Base-by-base conservation (phyloP, 2,113 vertebrate genomes). In the Emberiza fucata region DNA sequence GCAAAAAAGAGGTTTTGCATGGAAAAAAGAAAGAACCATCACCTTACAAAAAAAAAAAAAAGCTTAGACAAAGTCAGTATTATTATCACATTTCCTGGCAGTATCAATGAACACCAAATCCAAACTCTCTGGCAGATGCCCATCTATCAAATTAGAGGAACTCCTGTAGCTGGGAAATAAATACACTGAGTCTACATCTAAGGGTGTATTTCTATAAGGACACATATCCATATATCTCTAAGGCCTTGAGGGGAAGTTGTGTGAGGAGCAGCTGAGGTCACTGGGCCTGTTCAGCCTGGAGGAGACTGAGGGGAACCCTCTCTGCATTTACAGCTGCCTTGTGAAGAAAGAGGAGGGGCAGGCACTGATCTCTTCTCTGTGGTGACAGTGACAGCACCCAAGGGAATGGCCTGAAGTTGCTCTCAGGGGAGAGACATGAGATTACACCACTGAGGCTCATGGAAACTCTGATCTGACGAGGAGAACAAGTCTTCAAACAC, bases 321-420 rank as follows among this genome's bases (percentile, higher is more conserved):
- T 15, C 0, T 16, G 70, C 12, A 29, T 0, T 33, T 18, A 23
- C 25, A 60, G 2, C 3, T 39, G 33, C 28, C 28, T 45, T 0
- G 0, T 14, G 57, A 45, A 19, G 14, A 33, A 37, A 54, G 4
- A 11, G 33, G 27, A 53, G 54, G 27, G 14, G 2, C 39, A 78
- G 27, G 4, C 37, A 19, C 12, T 20, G 28, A 61, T 45, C n/a
- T 45, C 25, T 57, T 1, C 42, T 42, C 33, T 53, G 12, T 14
- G 64, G 27, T 23, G 56, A 39, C 54, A 47, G 23, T 8, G 45
- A 70, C 73, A 61, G 47, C 19, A 70, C 28, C 6, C 4, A 0
- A 79, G 48, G 22, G 29, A 79, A 70, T 24, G 24, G n/a, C 16
- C 63, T 17, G 50, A 40, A 29, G n/a, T 1, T 39, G 23, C n/a